Conservation (phyloP, 1,140 invertebrate genomes). For the Drosophila repletoides region DNA sequence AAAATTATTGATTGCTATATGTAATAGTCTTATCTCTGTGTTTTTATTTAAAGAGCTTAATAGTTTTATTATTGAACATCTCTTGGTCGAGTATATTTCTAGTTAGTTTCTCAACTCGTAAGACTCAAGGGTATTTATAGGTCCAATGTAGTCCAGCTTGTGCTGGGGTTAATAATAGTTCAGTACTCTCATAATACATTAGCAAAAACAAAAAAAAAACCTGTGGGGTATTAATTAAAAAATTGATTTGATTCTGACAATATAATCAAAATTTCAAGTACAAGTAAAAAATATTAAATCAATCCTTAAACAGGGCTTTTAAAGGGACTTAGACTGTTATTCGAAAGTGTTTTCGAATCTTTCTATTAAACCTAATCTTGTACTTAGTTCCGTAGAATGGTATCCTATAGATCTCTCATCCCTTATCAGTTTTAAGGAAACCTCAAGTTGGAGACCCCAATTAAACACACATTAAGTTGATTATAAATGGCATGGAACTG, state of each 20-base stretch:
- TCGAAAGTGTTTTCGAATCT: too few relatives aligned
- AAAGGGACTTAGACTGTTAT: too few relatives aligned
- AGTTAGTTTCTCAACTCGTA: neutral
- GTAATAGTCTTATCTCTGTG: slow-evolving; percentile 9
- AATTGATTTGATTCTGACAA: too few relatives aligned
- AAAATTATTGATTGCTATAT: neutral
- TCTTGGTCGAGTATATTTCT: neutral
- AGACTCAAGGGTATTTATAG: slow-evolving; percentile 20
- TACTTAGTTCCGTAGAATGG: too few relatives aligned
- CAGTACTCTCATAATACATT: too few relatives aligned
- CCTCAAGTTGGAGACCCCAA: neutral
- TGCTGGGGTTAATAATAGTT: neutral
- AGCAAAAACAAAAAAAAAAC: too few relatives aligned
- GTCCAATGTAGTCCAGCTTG: too few relatives aligned
- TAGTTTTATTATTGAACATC: slow-evolving; percentile 31
- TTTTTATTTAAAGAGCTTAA: slow-evolving; percentile 5
- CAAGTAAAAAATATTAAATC: too few relatives aligned
- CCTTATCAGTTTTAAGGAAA: neutral
- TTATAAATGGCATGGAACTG: slow-evolving; percentile 21
- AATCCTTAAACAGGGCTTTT: too few relatives aligned
- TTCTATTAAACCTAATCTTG: too few relatives aligned
- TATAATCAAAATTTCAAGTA: neutral
- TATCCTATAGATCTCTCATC: neutral
- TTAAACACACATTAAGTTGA: slow-evolving; percentile 24
- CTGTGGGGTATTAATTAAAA: too few relatives aligned